Base-by-base conservation (phyloP, 37 sponge, comb jelly and placozoan species). In the Bolinopsis microptera region DNA sequence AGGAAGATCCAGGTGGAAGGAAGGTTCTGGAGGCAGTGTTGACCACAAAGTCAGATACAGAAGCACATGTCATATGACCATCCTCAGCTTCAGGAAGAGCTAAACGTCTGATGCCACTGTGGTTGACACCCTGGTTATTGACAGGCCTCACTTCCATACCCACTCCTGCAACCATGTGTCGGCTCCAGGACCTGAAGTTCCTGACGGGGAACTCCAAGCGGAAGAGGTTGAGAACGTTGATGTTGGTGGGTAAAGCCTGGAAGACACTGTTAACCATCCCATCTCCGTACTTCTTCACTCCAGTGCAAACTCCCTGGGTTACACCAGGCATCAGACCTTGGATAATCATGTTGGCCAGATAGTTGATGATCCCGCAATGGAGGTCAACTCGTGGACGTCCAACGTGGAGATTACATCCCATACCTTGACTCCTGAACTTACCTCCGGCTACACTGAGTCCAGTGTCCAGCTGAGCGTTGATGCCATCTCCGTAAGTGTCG, bases 21-120 rank as follows among this genome's bases (percentile, higher is more conserved):
- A 72, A 72, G 75, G 75, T 72, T n/a, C 75, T 72, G 75, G 75
- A 72, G 26, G 75, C 75, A 21, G 75, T 72, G 75, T 72, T 72
- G 3, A 21, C 31, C 5, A 72, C 75, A 3, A n/a, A 72, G 26
- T 72, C 75, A 72, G 75, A 72, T 3, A 28, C 75, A 8, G 75
- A 24, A 23, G 18, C 75, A 21, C 75, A 72, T 8, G 75, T n/a
- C 75, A 24, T 5, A n/a, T 72, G 75, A 72, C 75, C 31, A 72
- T 72, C 75, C 26, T 72, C 75, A 72, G 75, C 75, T 28, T 72
- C 75, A 28, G 75, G 75, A 2, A 72, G 26, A 21, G 75, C 26
- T 21, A 72, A n/a, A 28, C 26, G 75, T 28, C 75, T 72, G 31
- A 72, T 72, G 5, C 75, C 75, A 21, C 31, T 72, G 5, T n/a